Percentiles rank a stretch among this genome's conserved stretches.
Conservation (phyloP, 2,113 vertebrate species). For the Oriolus oriolus region DNA sequence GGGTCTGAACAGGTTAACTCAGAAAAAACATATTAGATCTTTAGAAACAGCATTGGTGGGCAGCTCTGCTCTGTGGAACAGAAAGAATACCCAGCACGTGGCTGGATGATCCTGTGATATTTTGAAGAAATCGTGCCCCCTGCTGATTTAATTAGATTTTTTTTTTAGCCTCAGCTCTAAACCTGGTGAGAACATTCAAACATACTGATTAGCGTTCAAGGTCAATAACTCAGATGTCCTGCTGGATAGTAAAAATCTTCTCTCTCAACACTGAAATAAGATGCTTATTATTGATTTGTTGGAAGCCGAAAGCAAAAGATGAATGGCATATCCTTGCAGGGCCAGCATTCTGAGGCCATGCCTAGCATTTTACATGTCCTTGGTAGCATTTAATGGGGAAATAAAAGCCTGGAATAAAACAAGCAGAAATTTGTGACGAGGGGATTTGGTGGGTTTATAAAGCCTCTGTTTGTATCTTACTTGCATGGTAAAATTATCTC, state of each 20-base stretch:
- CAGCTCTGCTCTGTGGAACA: not conserved
- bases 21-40: not conserved
- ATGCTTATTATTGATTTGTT: conserved; percentile 29
- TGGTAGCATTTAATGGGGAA: not conserved
- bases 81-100: not conserved
- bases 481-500: not conserved
- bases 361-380: not conserved
- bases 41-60: not conserved
- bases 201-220: conserved; percentile 14
- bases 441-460: not conserved
- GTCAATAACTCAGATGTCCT: conserved; percentile 26
- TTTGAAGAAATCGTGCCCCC: conserved; percentile 69
- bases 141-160: conserved; percentile 65
- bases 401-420: not conserved
- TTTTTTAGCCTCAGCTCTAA: not conserved
- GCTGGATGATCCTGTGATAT: not conserved
- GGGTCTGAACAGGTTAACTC: not conserved
- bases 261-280: conserved; percentile 30
- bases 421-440: not conserved
- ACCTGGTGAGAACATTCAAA: not conserved
- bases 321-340: not conserved
- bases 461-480: not conserved
- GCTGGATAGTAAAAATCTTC: conserved; percentile 9
- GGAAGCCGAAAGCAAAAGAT: not conserved
- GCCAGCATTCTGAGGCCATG: not conserved